Evolutionary conservation across 2,888 invertebrate genomes (phyloP).

Genomic region (Volucella inanis): DNA sequence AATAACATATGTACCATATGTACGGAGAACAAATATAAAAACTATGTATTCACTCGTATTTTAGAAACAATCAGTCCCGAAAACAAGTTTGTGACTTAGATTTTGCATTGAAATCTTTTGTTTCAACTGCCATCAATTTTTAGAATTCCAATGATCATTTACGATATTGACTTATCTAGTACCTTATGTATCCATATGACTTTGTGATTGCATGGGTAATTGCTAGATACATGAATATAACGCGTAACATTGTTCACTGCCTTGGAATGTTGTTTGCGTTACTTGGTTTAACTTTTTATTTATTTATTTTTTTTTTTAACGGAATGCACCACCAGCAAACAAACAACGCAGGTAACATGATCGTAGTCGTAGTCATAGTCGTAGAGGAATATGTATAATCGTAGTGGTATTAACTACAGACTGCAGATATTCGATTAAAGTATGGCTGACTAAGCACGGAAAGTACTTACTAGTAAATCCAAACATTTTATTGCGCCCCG

Average conservation of each 20-base stretch:
- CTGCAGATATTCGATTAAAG: constrained; percentile 1
- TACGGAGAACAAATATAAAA: constrained; percentile 38
- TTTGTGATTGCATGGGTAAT: constrained; percentile 33
- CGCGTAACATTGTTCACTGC: constrained; percentile 53
- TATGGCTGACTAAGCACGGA: constrained; percentile 19
- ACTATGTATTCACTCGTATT: too few species aligned
- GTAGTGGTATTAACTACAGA: constrained; percentile 7
- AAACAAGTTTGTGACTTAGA: constrained; percentile 63
- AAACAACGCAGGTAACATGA: background rate
- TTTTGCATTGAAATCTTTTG: constrained; percentile 58
- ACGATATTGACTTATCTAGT: constrained; percentile 20
- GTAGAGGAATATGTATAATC: background rate
- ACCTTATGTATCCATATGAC: constrained; percentile 16
- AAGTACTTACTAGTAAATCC: constrained; percentile 38
- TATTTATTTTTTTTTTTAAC: background rate
- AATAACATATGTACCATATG: constrained; percentile 1
- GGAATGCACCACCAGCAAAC: constrained; percentile 31
- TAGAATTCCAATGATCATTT: constrained; percentile 62
- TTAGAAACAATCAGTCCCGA: constrained; percentile 4
- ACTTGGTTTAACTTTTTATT: constrained; percentile 16
- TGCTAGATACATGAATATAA: constrained; percentile 25
- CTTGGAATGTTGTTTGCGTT: constrained; percentile 48
- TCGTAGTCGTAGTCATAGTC: background rate
- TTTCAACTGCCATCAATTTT: constrained; percentile 49
- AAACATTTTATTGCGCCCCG: constrained; percentile 5